A percentile compares a stretch with the other conserved stretches of the same genome.
These are phyloP conservation scores for Pao palembangensis DNA, from an alignment of 2,113 vertebrate genomes.

Conservation along the genomic window DNA sequence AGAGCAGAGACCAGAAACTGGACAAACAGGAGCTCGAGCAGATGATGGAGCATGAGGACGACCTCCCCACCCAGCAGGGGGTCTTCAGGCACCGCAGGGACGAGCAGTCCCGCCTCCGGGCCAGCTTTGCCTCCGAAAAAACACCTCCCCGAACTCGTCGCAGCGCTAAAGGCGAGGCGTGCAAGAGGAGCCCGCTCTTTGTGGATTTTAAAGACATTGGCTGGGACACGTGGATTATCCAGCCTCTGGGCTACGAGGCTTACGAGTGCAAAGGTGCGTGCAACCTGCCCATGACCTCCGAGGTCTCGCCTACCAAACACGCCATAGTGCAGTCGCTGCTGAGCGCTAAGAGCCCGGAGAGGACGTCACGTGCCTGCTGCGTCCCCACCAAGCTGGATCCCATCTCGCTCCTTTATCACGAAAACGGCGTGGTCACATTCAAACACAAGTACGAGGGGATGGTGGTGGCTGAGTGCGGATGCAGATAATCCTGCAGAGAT, in stretches of 20 bases:
- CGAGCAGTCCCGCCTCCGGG: constrained; percentile 77
- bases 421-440: constrained; percentile 88
- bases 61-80: constrained; percentile 24
- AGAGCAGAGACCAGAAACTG: constrained; percentile 76
- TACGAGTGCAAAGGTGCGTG: constrained; percentile 90
- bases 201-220: constrained; percentile 98
- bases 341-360: constrained; percentile 85
- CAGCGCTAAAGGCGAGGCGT: constrained; percentile 85
- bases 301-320: constrained; percentile 90
- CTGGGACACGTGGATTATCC: constrained; percentile 95
- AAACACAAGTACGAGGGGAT: constrained; percentile 97
- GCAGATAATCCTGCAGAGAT: constrained; percentile 81
- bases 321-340: constrained; percentile 92
- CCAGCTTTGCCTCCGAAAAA: constrained; percentile 88
- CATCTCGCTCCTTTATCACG: constrained; percentile 91
- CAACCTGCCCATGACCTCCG: constrained; percentile 83
- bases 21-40: constrained; percentile 78
- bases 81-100: constrained; percentile 37
- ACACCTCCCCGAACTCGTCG: constrained; percentile 85
- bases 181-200: constrained; percentile 87
- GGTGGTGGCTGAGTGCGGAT: constrained; percentile 95
- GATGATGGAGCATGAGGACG: constrained; percentile 80
- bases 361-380: constrained; percentile 88
- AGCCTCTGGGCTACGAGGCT: constrained; percentile 87
- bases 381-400: constrained; percentile 94